Conservation (phyloP, 2,888 invertebrate species). For the Gibbula magus region DNA sequence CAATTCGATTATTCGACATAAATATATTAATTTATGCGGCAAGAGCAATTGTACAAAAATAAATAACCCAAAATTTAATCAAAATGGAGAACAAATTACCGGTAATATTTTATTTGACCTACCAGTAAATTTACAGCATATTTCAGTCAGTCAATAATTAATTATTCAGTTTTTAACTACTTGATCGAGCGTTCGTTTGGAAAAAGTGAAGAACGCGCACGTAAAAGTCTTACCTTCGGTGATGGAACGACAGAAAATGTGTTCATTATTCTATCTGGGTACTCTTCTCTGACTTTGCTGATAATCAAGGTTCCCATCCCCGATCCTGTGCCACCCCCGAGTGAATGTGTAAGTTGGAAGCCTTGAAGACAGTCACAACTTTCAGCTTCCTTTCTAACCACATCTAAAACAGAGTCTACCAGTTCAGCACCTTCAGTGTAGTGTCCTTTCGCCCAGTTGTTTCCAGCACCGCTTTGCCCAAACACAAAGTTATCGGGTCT, state of each 20-base stretch:
- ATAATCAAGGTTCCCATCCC: constrained; percentile 93
- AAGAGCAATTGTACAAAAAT: no score
- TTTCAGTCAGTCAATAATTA: no score
- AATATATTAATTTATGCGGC: no score
- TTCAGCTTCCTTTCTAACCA: constrained; percentile 86
- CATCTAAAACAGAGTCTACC: constrained; percentile 80
- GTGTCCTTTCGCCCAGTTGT: constrained; percentile 92
- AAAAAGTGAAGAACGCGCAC: neutral
- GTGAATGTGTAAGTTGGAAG: constrained; percentile 78
- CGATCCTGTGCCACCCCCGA: constrained; percentile 92
- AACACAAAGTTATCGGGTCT: constrained; percentile 97
- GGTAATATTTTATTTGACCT: no score
- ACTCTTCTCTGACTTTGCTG: constrained; percentile 97
- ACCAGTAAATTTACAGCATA: no score
- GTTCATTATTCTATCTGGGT: constrained; percentile 98
- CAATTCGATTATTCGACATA: no score
- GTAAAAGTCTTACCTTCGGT: constrained; percentile 82
- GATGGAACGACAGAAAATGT: constrained; percentile 94
- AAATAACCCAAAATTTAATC: no score
- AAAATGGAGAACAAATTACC: no score
- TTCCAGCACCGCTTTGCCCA: constrained; percentile 82
- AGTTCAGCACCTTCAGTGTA: constrained; percentile 89
- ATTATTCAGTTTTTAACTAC: no score
- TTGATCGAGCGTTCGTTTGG: no score
- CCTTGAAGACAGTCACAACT: constrained; percentile 92